A percentile compares a stretch with the other conserved stretches of the same genome.
phyloP scores from a whole-genome alignment of 2,797 vertebrate genomes.

The Alosa sapidissima region DNA sequence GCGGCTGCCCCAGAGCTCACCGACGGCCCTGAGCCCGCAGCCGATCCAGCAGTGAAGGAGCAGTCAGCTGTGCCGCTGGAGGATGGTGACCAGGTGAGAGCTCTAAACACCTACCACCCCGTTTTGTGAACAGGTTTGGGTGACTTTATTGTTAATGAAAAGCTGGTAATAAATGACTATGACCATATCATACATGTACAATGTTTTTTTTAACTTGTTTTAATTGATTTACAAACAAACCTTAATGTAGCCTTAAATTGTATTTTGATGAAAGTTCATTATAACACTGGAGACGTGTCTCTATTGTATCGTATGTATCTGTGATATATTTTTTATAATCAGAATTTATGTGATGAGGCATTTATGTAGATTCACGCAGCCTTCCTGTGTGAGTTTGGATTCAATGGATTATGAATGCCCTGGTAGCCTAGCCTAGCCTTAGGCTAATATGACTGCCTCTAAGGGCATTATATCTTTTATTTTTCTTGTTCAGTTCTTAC shows the following conservation, averaged over 20 bases:
- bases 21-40: neutral
- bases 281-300: neutral
- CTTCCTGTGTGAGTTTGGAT: neutral
- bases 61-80: neutral
- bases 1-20: neutral
- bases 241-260: neutral
- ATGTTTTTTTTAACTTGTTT: neutral
- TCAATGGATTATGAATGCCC: neutral
- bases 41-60: neutral
- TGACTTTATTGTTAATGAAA: neutral
- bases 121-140: neutral
- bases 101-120: neutral
- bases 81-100: neutral
- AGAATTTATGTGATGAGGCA: neutral
- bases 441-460: neutral
- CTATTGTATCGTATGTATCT: neutral
- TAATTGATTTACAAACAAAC: neutral
- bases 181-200: neutral
- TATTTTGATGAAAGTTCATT: neutral
- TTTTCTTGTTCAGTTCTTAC: neutral
- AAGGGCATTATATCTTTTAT: neutral
- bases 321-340: neutral
- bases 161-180: neutral
- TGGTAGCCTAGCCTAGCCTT: neutral
- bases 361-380: no score